Evolutionary conservation across 2,888 invertebrate species (phyloP), one percentile per base, ranked within the genome.

Genomic region (Sinopyrophorus schimmeli): DNA sequence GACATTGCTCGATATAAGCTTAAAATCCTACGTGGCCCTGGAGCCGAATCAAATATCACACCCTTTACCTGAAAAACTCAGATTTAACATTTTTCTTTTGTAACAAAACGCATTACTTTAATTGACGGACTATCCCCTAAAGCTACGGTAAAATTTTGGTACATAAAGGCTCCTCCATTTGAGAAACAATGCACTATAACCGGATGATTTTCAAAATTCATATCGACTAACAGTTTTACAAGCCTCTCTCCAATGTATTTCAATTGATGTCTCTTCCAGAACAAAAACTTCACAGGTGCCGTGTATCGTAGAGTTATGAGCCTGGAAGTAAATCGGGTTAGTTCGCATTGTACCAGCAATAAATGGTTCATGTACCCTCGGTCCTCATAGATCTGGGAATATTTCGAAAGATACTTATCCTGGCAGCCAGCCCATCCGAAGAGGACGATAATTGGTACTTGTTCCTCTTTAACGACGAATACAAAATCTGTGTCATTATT

Each of bases 351-450:
- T n/a, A n/a, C n/a, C n/a, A n/a, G n/a, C n/a, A n/a, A n/a, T n/a
- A n/a, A n/a, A n/a, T n/a, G 5, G 39, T 11, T n/a, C 16, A 63
- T 76, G 73, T 70, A 87, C 88, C 88, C 86, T 63, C 81, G 78
- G 48, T 86, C 81, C 64, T 88, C 84, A 66, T 89, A 89, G 49
- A 88, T 84, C 60, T 84, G 81, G 30, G 87, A 85, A 72, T 89
- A 89, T 68, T 89, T 89, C 59, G 84, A 80, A 40, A 89, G 71
- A 70, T 89, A 84, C 65, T 83, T 82, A 70, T 89, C 88, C 68
- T 84, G 79, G 68, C 88, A 87, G 23, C 89, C 89, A 35, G 87
- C 86, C 89, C 89, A 89, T 20, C 89, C 89, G 52, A 89, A 77
- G 53, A 89, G 72, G 51, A 86, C 71, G 17, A 89, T 82, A 32